Conservation (phyloP, 2,888 invertebrate species). For the Pheosia tremula region DNA sequence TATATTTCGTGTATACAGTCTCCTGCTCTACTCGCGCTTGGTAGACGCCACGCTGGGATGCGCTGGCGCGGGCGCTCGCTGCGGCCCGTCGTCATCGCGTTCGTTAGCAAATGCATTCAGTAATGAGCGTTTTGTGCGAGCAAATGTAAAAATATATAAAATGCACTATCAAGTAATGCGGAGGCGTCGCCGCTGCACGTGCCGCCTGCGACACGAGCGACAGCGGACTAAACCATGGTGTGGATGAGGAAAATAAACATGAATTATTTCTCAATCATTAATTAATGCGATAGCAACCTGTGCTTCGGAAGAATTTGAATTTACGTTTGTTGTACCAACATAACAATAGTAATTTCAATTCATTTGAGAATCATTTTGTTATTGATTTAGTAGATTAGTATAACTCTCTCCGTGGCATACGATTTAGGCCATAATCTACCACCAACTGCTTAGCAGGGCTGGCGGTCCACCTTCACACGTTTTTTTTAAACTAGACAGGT, state of each 20-base stretch:
- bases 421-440: no score
- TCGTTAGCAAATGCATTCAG: slow-evolving; percentile 78
- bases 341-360: no score
- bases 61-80: slow-evolving; percentile 8
- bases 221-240: background rate
- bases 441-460: no score
- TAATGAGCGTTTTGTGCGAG: slow-evolving; percentile 74
- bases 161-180: slow-evolving; percentile 49
- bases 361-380: no score
- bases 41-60: slow-evolving; percentile 9
- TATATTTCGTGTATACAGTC: slow-evolving; percentile 5
- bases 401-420: no score
- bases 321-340: no score
- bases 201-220: background rate
- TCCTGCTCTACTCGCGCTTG: slow-evolving; percentile 5
- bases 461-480: no score
- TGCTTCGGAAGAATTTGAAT: no score
- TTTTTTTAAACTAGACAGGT: no score
- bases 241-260: background rate
- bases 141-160: slow-evolving; percentile 74
- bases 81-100: slow-evolving; percentile 48
- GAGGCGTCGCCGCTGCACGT: slow-evolving; percentile 12
- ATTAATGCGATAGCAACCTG: no score
- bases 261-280: no score
- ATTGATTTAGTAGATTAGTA: no score